Evolutionary conservation across 2,113 vertebrate genomes (phyloP).

Genomic region (Rhinolophus ferrumequinum): DNA sequence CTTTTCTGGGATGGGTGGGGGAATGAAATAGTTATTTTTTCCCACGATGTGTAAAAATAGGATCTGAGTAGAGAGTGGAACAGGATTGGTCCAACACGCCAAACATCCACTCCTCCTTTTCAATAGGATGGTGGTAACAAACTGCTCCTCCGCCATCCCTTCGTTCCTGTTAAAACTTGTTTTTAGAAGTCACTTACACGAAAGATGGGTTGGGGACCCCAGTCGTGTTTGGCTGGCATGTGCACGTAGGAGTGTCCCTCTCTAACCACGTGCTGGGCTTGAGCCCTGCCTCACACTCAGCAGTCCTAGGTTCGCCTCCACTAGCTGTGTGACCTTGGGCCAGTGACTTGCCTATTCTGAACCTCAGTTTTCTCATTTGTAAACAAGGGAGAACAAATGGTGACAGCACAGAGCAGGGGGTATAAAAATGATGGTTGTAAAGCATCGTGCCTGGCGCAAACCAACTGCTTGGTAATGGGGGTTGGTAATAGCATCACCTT

Average conservation of each 20-base stretch:
- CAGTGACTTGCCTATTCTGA: not conserved
- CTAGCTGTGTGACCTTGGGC: not conserved
- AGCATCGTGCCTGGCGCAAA: rapidly evolving
- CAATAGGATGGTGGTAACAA: not conserved
- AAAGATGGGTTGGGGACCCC: not conserved
- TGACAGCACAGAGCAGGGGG: not conserved
- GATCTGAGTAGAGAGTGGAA: constrained; percentile 54
- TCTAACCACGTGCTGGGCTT: rapidly evolving
- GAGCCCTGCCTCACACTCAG: not conserved
- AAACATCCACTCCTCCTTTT: not conserved
- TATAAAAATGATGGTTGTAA: rapidly evolving
- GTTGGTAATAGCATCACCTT: rapidly evolving
- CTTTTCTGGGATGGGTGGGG: constrained; percentile 71
- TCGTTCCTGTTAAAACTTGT: not conserved
- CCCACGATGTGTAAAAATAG: constrained; percentile 75
- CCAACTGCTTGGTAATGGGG: rapidly evolving
- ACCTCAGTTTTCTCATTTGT: not conserved
- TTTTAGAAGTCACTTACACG: not conserved
- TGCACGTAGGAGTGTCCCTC: rapidly evolving
- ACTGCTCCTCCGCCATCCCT: not conserved
- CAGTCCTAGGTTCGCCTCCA: rapidly evolving
- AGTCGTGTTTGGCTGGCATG: rapidly evolving
- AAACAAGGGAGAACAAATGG: not conserved
- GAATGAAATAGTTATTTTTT: constrained; percentile 44
- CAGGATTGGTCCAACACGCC: not conserved